A percentile compares a stretch with the other conserved stretches of the same genome.
These are phyloP conservation scores for Mohoua ochrocephala DNA, from an alignment of 2,113 vertebrate genomes.

Conservation along the genomic window DNA sequence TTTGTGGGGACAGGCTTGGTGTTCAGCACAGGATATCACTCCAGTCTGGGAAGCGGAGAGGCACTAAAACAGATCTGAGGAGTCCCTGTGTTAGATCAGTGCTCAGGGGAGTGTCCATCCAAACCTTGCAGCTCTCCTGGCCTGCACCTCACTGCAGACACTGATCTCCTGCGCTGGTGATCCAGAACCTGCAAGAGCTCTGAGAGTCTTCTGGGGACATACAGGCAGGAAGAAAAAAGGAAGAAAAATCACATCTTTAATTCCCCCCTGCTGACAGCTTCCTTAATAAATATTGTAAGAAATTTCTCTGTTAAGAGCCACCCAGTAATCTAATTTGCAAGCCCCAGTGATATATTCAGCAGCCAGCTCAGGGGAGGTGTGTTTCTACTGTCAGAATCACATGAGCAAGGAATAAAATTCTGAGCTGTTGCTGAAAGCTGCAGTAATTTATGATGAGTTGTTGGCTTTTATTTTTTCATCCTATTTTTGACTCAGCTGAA, in stretches of 20 bases:
- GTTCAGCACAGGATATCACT: neutral
- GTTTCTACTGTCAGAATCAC: slow-evolving; percentile 28
- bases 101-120: neutral
- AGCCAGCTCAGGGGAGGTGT: slow-evolving; percentile 19
- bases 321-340: slow-evolving; percentile 33
- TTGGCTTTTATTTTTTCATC: slow-evolving; percentile 14
- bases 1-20: neutral
- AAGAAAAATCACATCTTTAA: neutral
- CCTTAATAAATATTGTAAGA: slow-evolving; percentile 39
- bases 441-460: slow-evolving; percentile 20
- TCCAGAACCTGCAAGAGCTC: neutral
- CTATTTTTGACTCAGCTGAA: slow-evolving; percentile 10
- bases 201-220: neutral
- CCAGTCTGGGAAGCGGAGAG: neutral
- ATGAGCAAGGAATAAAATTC: slow-evolving; percentile 27
- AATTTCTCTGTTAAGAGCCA: slow-evolving; percentile 18
- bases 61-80: neutral
- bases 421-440: neutral
- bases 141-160: neutral
- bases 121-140: neutral
- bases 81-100: neutral
- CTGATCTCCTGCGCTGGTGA: neutral
- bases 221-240: neutral
- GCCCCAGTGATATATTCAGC: slow-evolving; percentile 29
- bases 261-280: slow-evolving; percentile 18